phyloP scores from a whole-genome alignment of 2,797 vertebrate species.

The Falco biarmicus region DNA sequence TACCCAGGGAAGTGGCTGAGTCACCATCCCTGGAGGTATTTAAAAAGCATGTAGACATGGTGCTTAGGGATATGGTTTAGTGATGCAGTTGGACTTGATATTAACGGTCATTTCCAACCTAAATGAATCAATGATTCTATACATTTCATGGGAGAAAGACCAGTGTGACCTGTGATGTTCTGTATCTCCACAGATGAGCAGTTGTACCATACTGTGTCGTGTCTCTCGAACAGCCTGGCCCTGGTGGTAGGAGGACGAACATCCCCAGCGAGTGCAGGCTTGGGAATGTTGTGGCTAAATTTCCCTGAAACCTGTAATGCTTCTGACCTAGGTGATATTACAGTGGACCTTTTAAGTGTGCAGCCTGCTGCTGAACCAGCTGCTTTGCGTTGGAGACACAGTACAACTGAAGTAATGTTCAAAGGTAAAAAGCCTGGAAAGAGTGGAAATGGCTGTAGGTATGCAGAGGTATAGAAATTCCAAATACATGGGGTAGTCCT shows the following conservation, averaged over 20 bases:
- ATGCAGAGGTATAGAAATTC: too few species aligned
- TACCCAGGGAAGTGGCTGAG: background rate
- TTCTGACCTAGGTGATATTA: background rate
- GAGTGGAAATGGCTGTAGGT: background rate
- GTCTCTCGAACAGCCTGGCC: constrained; percentile 42
- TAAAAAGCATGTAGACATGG: background rate
- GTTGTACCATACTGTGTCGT: constrained; percentile 73
- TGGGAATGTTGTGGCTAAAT: constrained; percentile 48
- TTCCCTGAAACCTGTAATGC: background rate
- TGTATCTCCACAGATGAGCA: constrained; percentile 51
- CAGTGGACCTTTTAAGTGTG: constrained; percentile 5
- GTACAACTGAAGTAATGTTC: constrained; percentile 68
- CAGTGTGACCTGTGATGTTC: fast-evolving
- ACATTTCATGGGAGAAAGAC: background rate
- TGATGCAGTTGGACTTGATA: background rate
- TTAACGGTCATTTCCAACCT: background rate
- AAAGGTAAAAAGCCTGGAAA: constrained; percentile 47
- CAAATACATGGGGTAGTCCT: background rate
- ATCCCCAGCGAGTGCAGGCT: constrained; percentile 66
- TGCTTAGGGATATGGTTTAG: background rate
- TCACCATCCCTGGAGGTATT: background rate
- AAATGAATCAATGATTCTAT: background rate
- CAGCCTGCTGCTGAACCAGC: background rate
- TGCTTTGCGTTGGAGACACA: constrained; percentile 76
- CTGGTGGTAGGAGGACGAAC: constrained; percentile 75